A percentile compares a stretch with the other conserved stretches of the same genome.
phyloP scores from a whole-genome alignment of 2,888 invertebrate genomes.

The Dicranocentrus wangi region DNA sequence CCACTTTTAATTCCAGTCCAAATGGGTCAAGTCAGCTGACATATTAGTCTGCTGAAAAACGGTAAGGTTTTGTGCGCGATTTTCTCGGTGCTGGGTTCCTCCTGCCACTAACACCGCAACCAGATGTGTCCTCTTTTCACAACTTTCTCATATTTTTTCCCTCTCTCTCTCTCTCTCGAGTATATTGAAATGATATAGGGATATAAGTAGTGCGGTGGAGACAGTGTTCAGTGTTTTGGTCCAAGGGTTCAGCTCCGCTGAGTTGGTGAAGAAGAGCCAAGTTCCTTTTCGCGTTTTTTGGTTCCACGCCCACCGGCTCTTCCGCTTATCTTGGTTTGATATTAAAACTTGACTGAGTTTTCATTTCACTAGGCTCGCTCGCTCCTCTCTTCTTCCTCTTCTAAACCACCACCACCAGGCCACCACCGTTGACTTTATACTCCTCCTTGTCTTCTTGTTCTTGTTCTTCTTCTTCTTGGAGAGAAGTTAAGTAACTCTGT shows the following conservation, averaged over 20 bases:
- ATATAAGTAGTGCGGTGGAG: no score
- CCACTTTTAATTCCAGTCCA: not conserved
- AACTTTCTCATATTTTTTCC: not conserved
- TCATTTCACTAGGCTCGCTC: not conserved
- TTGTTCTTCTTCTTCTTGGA: no score
- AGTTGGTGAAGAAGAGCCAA: not conserved
- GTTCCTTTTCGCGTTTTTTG: slow-evolving; percentile 18
- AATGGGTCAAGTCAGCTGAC: not conserved
- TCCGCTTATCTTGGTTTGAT: slow-evolving; percentile 45
- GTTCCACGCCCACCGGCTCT: slow-evolving; percentile 28
- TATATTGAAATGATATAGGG: no score
- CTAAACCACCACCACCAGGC: not conserved
- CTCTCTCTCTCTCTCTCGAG: no score
- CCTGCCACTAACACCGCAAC: slow-evolving; percentile 7
- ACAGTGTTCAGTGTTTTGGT: no score
- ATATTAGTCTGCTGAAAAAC: not conserved
- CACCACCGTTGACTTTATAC: no score
- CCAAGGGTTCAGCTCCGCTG: no score
- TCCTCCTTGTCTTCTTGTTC: not conserved
- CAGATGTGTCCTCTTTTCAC: slow-evolving; percentile 20
- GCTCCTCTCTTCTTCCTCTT: not conserved
- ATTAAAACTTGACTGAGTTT: slow-evolving; percentile 44
- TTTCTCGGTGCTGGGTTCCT: not conserved
- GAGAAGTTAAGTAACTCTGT: slow-evolving; percentile 5
- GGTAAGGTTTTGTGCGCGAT: not conserved